A percentile compares a stretch with the other conserved stretches of the same genome.
Conservation (phyloP, 2,888 invertebrate species). For the Pediacus dermestoides region DNA sequence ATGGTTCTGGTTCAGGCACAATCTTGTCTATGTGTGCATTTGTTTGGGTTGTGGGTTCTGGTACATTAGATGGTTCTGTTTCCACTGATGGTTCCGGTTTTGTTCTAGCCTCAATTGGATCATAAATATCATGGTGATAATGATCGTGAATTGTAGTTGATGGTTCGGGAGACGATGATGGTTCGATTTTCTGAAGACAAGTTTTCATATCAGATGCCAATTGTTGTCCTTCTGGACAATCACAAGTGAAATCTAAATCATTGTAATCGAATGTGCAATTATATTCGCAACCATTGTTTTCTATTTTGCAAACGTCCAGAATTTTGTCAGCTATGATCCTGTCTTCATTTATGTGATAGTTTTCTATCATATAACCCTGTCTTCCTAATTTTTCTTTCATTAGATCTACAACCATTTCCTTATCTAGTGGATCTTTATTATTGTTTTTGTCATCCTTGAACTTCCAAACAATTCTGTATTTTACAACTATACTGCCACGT, state of each 20-base stretch:
- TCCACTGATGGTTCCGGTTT: conserved; percentile 28
- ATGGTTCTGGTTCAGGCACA: conserved; percentile 40
- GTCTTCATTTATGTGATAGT: conserved; percentile 52
- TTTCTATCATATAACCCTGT: conserved; percentile 52
- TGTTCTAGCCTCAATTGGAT: conserved; percentile 6
- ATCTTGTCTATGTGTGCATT: no score
- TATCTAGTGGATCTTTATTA: conserved; percentile 53
- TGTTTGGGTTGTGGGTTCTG: conserved; percentile 32
- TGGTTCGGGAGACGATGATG: conserved; percentile 26
- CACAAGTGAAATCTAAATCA: conserved; percentile 62
- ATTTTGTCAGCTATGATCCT: conserved; percentile 57
- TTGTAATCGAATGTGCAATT: conserved; percentile 65
- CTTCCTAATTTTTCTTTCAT: conserved; percentile 56
- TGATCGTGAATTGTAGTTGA: conserved; percentile 25
- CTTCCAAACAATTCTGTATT: conserved; percentile 64
- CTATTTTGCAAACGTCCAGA: conserved; percentile 63
- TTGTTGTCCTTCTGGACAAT: conserved; percentile 58
- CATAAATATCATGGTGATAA: background rate
- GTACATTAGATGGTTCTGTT: conserved; percentile 32
- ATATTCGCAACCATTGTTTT: conserved; percentile 64
- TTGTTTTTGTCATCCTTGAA: conserved; percentile 52
- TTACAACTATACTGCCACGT: conserved; percentile 63
- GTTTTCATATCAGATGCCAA: conserved; percentile 52
- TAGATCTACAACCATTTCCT: conserved; percentile 50
- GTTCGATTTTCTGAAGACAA: conserved; percentile 43